These are phyloP conservation scores for Myrmecobius fasciatus DNA, from an alignment of 2,113 vertebrate genomes.

Conservation along the genomic window DNA sequence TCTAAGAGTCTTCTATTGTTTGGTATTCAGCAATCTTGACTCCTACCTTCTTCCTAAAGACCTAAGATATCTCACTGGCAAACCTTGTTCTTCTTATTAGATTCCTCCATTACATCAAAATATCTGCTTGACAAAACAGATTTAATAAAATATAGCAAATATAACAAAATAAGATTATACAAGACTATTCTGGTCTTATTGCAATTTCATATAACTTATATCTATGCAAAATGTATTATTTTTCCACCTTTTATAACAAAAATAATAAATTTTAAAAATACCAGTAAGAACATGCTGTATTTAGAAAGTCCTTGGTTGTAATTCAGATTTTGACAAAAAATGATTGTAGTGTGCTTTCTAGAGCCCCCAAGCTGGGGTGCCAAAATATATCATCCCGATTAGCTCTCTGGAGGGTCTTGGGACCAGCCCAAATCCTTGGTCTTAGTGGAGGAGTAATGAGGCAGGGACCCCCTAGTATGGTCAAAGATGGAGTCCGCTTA, in stretches of 20 bases:
- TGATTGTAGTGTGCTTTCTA: too few species aligned
- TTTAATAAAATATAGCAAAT: too few species aligned
- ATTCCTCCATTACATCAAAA: not conserved
- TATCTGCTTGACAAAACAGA: not conserved
- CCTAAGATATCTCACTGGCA: not conserved
- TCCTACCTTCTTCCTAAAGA: not conserved
- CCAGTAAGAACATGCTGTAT: slow-evolving; percentile 19
- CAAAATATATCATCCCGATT: too few species aligned
- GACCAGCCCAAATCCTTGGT: too few species aligned
- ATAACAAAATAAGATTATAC: slow-evolving; percentile 16
- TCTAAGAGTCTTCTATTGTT: not conserved
- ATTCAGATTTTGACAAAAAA: slow-evolving; percentile 65
- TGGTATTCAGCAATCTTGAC: not conserved
- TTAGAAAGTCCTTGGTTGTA: slow-evolving; percentile 17
- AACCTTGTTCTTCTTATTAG: not conserved
- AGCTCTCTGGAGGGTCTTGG: too few species aligned
- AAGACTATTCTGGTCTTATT: slow-evolving; percentile 23
- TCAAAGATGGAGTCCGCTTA: too few species aligned
- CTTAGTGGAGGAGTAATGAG: too few species aligned
- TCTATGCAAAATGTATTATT: slow-evolving; percentile 53
- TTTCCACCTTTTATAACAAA: slow-evolving; percentile 36
- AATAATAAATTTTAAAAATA: slow-evolving; percentile 56
- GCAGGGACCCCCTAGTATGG: too few species aligned
- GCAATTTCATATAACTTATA: slow-evolving; percentile 33
- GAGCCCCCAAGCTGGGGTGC: too few species aligned